phyloP scores from a whole-genome alignment of 1,140 invertebrate genomes.

The Tetramorium simillimum region DNA sequence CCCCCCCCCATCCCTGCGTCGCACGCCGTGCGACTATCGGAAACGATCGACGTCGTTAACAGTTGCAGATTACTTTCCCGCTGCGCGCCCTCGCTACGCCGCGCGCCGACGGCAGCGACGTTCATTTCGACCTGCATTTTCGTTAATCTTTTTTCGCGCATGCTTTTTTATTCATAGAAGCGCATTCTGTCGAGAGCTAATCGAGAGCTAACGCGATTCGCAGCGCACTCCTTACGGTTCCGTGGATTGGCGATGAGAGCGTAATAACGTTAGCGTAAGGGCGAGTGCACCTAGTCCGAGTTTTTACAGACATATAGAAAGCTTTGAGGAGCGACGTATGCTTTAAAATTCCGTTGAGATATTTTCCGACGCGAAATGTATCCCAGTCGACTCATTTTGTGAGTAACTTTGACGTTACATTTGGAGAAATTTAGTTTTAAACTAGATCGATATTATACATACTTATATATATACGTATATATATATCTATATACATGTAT shows the following conservation, averaged over 20 bases:
- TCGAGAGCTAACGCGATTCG: not conserved
- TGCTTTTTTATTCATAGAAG: conserved; percentile 11
- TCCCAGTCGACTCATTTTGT: conserved; percentile 41
- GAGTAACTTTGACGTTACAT: conserved; percentile 50
- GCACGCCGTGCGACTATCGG: not conserved
- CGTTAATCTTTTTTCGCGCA: not conserved
- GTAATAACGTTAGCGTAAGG: conserved; percentile 5
- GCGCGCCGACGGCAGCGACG: not conserved
- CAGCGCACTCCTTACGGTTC: not conserved
- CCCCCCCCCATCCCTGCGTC: not conserved
- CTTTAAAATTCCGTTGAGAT: conserved; percentile 57
- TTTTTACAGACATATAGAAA: conserved; percentile 20
- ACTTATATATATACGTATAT: not conserved
- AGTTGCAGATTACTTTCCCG: conserved; percentile 18
- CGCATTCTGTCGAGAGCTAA: not conserved
- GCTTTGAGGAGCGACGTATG: conserved; percentile 44
- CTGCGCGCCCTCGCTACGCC: not conserved
- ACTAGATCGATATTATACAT: conserved; percentile 11
- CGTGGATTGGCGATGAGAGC: conserved; percentile 24
- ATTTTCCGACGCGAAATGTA: conserved; percentile 32
- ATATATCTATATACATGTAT: not conserved
- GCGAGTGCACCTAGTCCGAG: not conserved
- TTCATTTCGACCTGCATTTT: conserved; percentile 6
- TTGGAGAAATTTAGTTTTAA: conserved; percentile 53
- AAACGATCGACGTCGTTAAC: conserved; percentile 35